Evolutionary conservation across 1,140 invertebrate genomes (phyloP), one percentile per base, ranked within the genome.

Genomic region (Drosophila setifemur): DNA sequence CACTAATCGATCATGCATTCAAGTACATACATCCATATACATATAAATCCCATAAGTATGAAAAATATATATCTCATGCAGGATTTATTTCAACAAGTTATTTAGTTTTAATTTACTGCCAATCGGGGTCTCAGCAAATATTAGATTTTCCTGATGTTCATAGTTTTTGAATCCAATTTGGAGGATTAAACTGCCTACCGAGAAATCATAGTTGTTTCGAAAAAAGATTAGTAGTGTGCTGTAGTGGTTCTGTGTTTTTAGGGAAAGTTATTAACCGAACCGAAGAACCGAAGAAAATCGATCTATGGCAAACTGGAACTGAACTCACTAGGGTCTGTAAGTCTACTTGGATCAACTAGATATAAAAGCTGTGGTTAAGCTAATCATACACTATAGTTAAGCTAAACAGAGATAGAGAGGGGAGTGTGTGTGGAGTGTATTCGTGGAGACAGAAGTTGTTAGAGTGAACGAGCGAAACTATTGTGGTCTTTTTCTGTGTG

Each of bases 1-100:
- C 79, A 86, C 71, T 86, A 85, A 69, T 77, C 57, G 67, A 44
- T 73, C 79, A 85, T 85, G 79, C 79, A 72, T 39, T 54, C 49
- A 67, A 73, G 74, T 69, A 55, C 75, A 83, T 54, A 73, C 58
- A 73, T 69, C 50, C 75, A 83, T 54, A 73, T 54, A 73, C 45
- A 61, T 63, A 64, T 53, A 86, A 79, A 16, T 54, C 72, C 77
- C 76, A 53, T n/a, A 14, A 33, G 33, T 55, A 25, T 49, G 26
- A 35, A 70, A 54, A 1, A 48, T 21, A 45, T 35, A 61, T 45
- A 42, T 43, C 28, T 42, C 81, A 83, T 83, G 79, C 81, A 83
- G 31, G 29, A 53, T 14, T 23, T n/a, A n/a, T 60, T 69, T 63
- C 4, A 33, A 64, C 43, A 35, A 57, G 61, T 43, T 33, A 35